phyloP scores from a whole-genome alignment of 2,113 vertebrate species.

The Crocuta crocuta region DNA sequence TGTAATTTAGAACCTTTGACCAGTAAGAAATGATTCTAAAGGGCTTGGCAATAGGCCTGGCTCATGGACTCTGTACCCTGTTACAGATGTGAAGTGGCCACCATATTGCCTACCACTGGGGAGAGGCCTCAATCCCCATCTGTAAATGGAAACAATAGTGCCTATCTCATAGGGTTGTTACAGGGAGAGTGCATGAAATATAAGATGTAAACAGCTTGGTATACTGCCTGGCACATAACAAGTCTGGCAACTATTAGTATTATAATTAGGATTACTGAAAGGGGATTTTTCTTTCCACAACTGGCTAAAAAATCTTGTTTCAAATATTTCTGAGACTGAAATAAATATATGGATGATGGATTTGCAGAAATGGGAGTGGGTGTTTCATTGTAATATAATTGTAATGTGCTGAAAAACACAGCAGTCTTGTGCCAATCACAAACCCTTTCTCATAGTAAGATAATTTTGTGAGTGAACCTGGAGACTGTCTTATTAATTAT shows the following conservation, averaged over 20 bases:
- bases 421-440: slow-evolving; percentile 59
- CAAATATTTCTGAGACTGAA: slow-evolving; percentile 65
- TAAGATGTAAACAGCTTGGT: slow-evolving; percentile 16
- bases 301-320: slow-evolving; percentile 59
- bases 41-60: background rate
- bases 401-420: slow-evolving; percentile 50
- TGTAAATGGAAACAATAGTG: background rate
- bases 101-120: background rate
- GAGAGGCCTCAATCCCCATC: background rate
- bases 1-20: slow-evolving; percentile 5
- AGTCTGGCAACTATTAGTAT: slow-evolving; percentile 44
- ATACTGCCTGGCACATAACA: background rate
- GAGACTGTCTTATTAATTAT: slow-evolving; percentile 24
- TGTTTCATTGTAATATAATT: slow-evolving; percentile 76
- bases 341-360: slow-evolving; percentile 66
- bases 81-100: background rate
- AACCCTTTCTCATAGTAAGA: slow-evolving; percentile 57
- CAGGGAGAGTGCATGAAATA: background rate
- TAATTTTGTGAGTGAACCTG: slow-evolving; percentile 50
- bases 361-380: slow-evolving; percentile 70
- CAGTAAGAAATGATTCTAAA: background rate
- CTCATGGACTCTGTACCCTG: background rate
- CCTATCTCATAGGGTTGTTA: background rate
- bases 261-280: slow-evolving; percentile 65
- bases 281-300: slow-evolving; percentile 71